Conservation (phyloP, 2,797 vertebrate species). For the Phalloptychus januarius region DNA sequence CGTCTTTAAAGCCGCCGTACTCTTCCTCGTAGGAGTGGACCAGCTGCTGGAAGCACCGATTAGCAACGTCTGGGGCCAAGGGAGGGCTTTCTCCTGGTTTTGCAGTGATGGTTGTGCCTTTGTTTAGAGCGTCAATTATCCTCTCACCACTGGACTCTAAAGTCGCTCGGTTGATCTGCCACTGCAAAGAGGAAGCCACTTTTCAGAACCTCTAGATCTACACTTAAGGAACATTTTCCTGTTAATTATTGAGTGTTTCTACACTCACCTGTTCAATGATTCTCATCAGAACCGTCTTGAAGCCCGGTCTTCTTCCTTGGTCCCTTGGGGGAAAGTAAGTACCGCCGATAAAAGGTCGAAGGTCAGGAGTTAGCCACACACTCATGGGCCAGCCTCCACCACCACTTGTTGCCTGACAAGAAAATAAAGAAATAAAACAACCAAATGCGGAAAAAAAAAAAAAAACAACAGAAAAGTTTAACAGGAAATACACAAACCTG, state of each 20-base stretch:
- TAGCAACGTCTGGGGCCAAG: conserved; percentile 79
- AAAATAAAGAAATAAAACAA: background rate
- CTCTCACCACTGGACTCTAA: conserved; percentile 86
- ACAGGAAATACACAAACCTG: conserved; percentile 72
- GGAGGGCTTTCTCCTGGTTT: conserved; percentile 81
- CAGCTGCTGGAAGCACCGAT: conserved; percentile 90
- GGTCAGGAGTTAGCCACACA: conserved; percentile 93
- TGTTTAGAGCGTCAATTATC: conserved; percentile 84
- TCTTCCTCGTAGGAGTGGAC: conserved; percentile 89
- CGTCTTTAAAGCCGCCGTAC: conserved; percentile 88
- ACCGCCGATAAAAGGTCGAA: conserved; percentile 90
- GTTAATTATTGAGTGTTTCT: background rate
- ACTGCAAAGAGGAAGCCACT: conserved; percentile 73
- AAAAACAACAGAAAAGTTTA: background rate
- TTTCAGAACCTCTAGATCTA: background rate
- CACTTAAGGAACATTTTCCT: no score
- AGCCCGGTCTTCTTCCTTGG: conserved; percentile 81
- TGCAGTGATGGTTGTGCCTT: conserved; percentile 78
- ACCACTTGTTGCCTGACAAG: conserved; percentile 87
- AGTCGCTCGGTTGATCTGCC: conserved; percentile 85
- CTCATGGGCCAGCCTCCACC: conserved; percentile 98
- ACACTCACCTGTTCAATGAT: conserved; percentile 84
- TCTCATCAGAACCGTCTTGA: conserved; percentile 87
- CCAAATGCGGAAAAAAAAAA: background rate
- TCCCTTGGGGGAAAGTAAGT: conserved; percentile 94